Evolutionary conservation across 2,797 vertebrate species (phyloP), one percentile per base, ranked within the genome.

Genomic region (Staurois parvus): DNA sequence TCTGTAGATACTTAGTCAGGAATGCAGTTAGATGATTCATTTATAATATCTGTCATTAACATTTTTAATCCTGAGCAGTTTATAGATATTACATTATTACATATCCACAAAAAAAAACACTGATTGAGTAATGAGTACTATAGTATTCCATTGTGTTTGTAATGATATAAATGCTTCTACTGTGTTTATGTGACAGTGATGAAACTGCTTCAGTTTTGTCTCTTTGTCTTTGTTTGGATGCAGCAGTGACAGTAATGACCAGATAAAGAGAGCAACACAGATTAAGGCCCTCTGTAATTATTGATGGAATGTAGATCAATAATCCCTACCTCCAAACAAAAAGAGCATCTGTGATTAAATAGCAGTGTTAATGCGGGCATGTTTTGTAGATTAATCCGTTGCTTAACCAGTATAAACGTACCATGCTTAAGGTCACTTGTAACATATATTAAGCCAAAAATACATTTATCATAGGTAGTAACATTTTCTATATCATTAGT

Each of bases 261-360:
- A 69, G 84, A 85, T 79, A 76, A 80, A 85, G 42, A 66, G 76
- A 81, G 72, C 77, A 85, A 68, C 45, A 26, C 29, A 74, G 84
- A 75, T 80, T 74, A 85, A 80, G 45, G 32, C 11, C 42, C 24
- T 56, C 4, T 48, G 30, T 79, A 68, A 79, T 85, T 79, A 79
- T 79, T 79, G 76, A 52, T 73, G n/a, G 30, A 56, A 30, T 24
- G 6, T 66, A 69, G 77, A 85, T 85, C 72, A 59, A 85, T 80
- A 85, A 80, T 52, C 64, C 77, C 72, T 75, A 37, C 75, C 37
- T 48, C 73, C 34, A 42, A 3, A 26, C 19, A 37, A 70, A 77
- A 40, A 62, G 37, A 69, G 19, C 56, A 74, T 74, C 34, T 64
- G 52, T 64, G 56, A 66, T 73, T 79, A 40, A n/a, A 74, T 15